Evolutionary conservation across 2,113 vertebrate genomes (phyloP), one percentile per base, ranked within the genome.

Genomic region (Mugil cephalus): DNA sequence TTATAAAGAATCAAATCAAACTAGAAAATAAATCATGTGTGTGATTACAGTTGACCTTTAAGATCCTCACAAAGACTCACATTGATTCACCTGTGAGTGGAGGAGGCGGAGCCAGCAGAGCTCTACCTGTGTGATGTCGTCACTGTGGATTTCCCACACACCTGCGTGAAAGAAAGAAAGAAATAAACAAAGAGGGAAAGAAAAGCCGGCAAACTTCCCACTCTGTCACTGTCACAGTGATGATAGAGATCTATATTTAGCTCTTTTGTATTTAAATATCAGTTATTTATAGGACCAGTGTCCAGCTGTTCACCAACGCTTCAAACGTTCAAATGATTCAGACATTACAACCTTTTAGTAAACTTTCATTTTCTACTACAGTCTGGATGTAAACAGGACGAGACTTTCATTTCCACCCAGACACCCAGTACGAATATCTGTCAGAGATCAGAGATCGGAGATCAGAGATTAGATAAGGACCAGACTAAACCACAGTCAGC

Each of bases 91-190:
- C 24, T 30, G 24, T 30, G 3, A 30, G 3, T 30, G 24, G 24
- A 30, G n/a, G n/a, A n/a, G n/a, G n/a, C n/a, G n/a, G n/a, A n/a
- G 36, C 14, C 42, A 47, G 8, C 18, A 39, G 15, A 35, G 7
- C 42, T 70, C 24, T 43, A 80, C 85, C 82, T 84, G 73, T 35
- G 73, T 77, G 73, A 87, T 15, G 52, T 78, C 78, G 82, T 51
- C 71, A 24, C n/a, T 1, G 21, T 82, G 83, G 53, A 35, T 83
- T 89, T 84, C 77, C 78, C 63, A 50, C 43, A 62, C 50, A 69
- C 58, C 24, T 30, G 24, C n/a, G 71, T 72, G 15, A 59, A 6
- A 43, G 48, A 47, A 77, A 82, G 73, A 85, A 82, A 55, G 47
- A 9, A n/a, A n/a, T n/a, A 59, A 6, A 43, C 52, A 47, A 77